Percentiles rank a stretch among this genome's conserved stretches.
phyloP scores from a whole-genome alignment of 2,888 invertebrate species.

The Dusona sp. region DNA sequence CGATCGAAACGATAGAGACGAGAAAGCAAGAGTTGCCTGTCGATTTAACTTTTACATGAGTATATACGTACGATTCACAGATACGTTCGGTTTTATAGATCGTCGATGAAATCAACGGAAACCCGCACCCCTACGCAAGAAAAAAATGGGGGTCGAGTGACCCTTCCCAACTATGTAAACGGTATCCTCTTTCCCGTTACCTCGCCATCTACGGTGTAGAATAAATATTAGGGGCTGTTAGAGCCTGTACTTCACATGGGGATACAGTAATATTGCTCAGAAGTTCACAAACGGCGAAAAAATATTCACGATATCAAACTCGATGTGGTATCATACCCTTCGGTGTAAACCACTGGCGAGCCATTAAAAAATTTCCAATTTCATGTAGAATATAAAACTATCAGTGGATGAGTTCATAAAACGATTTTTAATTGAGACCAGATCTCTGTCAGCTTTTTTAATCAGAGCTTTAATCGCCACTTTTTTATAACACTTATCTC shows the following conservation, averaged over 20 bases:
- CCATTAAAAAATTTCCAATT: neutral
- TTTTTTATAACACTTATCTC: too few species aligned
- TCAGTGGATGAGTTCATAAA: neutral
- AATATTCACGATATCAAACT: neutral
- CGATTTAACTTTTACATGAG: neutral
- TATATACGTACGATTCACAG: neutral
- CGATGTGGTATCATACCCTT: too few species aligned
- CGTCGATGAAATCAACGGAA: constrained; percentile 19
- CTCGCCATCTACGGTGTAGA: neutral
- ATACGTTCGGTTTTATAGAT: constrained; percentile 23
- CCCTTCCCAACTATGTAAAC: constrained; percentile 33
- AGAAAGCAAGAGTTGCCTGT: neutral
- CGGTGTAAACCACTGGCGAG: neutral
- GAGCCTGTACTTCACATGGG: neutral
- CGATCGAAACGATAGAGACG: constrained; percentile 22
- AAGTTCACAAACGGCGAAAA: neutral
- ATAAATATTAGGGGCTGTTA: constrained; percentile 12
- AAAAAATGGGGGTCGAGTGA: constrained; percentile 16
- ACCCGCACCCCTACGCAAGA: neutral
- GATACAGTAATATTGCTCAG: neutral
- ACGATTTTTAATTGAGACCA: neutral
- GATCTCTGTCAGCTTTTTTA: too few species aligned
- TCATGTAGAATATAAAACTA: neutral
- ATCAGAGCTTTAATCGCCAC: too few species aligned
- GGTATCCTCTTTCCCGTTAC: neutral